A percentile compares a stretch with the other conserved stretches of the same genome.
Evolutionary conservation across 2,113 vertebrate genomes (phyloP).

Genomic region (Tyrannus savana): DNA sequence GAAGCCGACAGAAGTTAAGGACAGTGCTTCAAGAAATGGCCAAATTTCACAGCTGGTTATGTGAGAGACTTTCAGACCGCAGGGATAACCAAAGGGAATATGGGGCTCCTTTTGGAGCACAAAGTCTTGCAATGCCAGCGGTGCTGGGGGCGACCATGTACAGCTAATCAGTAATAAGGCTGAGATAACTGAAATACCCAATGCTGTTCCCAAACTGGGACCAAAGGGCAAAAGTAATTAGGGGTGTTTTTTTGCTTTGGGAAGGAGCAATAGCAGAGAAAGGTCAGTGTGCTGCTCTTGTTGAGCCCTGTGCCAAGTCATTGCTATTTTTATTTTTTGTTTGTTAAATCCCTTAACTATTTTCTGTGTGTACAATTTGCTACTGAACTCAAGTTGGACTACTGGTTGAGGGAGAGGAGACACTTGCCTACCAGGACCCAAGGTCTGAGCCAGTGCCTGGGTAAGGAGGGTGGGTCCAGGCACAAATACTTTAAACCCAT

Average conservation of each 20-base stretch:
- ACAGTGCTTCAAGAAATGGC: background rate
- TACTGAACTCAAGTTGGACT: background rate
- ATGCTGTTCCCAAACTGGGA: background rate
- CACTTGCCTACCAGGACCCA: background rate
- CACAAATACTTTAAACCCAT: background rate
- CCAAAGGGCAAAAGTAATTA: background rate
- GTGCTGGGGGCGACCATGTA: accelerated
- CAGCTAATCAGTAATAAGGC: background rate
- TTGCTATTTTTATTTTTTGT: background rate
- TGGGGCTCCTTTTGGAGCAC: background rate
- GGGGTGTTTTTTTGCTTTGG: background rate
- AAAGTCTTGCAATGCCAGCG: background rate
- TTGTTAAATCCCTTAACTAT: background rate
- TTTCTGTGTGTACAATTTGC: background rate
- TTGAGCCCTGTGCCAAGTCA: background rate
- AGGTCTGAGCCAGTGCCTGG: background rate
- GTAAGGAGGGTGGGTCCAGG: background rate
- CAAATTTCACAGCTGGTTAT: background rate
- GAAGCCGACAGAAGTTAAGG: background rate
- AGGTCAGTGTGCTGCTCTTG: background rate
- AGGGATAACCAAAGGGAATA: background rate
- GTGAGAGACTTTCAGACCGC: background rate
- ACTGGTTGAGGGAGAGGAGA: background rate
- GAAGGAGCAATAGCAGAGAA: background rate
- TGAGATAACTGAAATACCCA: background rate